Percentiles rank a stretch among this genome's conserved stretches.
Evolutionary conservation across 2,797 vertebrate genomes (phyloP).

Genomic region (Phylloscopus collybita): DNA sequence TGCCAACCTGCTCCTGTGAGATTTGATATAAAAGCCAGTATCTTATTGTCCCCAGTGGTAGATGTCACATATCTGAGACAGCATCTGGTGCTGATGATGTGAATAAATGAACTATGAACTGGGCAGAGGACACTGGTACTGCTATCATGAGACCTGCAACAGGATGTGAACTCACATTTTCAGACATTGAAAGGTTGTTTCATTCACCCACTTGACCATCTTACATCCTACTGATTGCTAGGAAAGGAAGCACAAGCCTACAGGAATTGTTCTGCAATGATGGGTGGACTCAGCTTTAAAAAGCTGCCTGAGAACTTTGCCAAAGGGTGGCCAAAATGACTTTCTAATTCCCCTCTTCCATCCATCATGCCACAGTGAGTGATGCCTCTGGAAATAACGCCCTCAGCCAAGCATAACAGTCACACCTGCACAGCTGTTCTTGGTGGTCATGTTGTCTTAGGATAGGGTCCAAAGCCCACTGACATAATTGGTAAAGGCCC

Average conservation of each 20-base stretch:
- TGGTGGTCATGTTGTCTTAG: conserved; percentile 31
- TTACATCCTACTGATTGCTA: conserved; percentile 7
- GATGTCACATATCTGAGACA: conserved; percentile 1
- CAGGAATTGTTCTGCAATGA: neutral
- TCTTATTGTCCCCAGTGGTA: neutral
- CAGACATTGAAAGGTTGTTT: conserved; percentile 11
- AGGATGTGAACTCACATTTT: conserved; percentile 50
- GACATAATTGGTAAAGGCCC: conserved; percentile 3
- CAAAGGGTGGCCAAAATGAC: conserved; percentile 32
- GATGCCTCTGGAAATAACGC: conserved; percentile 13
- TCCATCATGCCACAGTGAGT: neutral
- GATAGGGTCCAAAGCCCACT: neutral
- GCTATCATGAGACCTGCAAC: neutral
- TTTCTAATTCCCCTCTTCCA: conserved; percentile 47
- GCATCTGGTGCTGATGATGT: conserved; percentile 24
- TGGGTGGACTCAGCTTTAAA: conserved; percentile 35
- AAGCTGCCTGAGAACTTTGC: conserved; percentile 44
- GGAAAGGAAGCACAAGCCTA: conserved; percentile 34
- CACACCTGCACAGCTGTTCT: conserved; percentile 44
- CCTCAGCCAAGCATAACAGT: conserved; percentile 61
- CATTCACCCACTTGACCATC: neutral
- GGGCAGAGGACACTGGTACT: neutral
- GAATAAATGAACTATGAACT: conserved; percentile 20
- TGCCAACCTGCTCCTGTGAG: neutral
- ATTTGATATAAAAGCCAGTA: neutral